Evolutionary conservation across 2,113 vertebrate genomes (phyloP).

Genomic region (Hyperoodon ampullatus): DNA sequence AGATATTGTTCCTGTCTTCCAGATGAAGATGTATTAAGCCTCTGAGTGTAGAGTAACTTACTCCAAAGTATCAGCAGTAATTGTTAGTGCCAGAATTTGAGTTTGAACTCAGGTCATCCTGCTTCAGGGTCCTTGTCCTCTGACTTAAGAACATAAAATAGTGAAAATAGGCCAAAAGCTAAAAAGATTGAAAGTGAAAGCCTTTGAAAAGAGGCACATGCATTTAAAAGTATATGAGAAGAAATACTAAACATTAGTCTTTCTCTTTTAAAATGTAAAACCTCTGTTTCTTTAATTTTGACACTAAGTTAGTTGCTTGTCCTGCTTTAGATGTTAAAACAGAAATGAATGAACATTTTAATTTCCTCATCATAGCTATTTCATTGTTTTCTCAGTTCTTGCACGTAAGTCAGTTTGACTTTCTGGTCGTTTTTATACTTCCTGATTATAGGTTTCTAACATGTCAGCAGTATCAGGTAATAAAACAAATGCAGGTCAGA

Average conservation of each 20-base stretch:
- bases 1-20: constrained; percentile 7
- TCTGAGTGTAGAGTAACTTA: background rate
- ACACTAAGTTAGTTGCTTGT: background rate
- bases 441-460: background rate
- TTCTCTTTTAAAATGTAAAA: constrained; percentile 34
- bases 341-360: constrained; percentile 46
- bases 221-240: background rate
- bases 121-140: background rate
- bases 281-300: constrained; percentile 33
- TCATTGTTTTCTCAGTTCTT: constrained; percentile 48
- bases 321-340: constrained; percentile 41
- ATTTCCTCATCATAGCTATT: constrained; percentile 27
- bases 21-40: background rate
- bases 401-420: constrained; percentile 21
- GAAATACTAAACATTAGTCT: background rate
- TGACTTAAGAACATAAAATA: background rate
- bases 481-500: constrained; percentile 20
- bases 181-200: background rate
- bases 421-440: constrained; percentile 48
- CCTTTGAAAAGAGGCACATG: constrained; percentile 25
- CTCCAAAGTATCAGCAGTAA: background rate
- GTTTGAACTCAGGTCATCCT: background rate
- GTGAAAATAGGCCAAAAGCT: constrained; percentile 13
- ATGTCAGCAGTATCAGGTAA: background rate
- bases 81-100: background rate